These are phyloP conservation scores for Drosophila neonasuta DNA, from an alignment of 2,888 invertebrate genomes.

Conservation along the genomic window DNA sequence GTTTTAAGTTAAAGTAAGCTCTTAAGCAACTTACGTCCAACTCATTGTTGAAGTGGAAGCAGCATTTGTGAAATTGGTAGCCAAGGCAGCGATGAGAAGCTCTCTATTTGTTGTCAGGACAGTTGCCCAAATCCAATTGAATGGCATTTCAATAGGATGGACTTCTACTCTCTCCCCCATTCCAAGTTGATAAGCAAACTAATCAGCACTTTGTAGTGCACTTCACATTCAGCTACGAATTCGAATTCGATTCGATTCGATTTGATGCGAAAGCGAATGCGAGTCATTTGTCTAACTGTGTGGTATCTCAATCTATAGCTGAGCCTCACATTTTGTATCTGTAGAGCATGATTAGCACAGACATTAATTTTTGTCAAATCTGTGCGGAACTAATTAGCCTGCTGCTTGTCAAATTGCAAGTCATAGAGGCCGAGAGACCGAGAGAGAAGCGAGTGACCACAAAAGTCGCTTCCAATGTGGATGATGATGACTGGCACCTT, in stretches of 20 bases:
- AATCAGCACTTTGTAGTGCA: slow-evolving; percentile 51
- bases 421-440: slow-evolving; percentile 43
- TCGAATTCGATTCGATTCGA: neutral
- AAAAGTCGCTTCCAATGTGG: slow-evolving; percentile 33
- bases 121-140: slow-evolving; percentile 28
- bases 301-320: slow-evolving; percentile 11
- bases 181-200: slow-evolving; percentile 37
- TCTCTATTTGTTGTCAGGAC: slow-evolving; percentile 11
- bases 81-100: neutral
- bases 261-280: neutral
- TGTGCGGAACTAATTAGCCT: slow-evolving; percentile 77
- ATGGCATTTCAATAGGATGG: slow-evolving; percentile 18
- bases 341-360: slow-evolving; percentile 46
- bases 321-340: slow-evolving; percentile 23
- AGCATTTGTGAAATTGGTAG: slow-evolving; percentile 11
- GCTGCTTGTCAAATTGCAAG: slow-evolving; percentile 76
- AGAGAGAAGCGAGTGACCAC: slow-evolving; percentile 35
- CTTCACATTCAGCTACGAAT: slow-evolving; percentile 22
- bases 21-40: slow-evolving; percentile 6
- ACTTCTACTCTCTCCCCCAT: neutral
- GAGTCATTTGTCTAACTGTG: slow-evolving; percentile 44
- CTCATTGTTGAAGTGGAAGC: neutral
- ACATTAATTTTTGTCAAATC: slow-evolving; percentile 77
- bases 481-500: slow-evolving; percentile 71
- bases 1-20: slow-evolving; percentile 12